Conservation (phyloP, 2,888 invertebrate genomes). For the Pristionchus entomophagus region DNA sequence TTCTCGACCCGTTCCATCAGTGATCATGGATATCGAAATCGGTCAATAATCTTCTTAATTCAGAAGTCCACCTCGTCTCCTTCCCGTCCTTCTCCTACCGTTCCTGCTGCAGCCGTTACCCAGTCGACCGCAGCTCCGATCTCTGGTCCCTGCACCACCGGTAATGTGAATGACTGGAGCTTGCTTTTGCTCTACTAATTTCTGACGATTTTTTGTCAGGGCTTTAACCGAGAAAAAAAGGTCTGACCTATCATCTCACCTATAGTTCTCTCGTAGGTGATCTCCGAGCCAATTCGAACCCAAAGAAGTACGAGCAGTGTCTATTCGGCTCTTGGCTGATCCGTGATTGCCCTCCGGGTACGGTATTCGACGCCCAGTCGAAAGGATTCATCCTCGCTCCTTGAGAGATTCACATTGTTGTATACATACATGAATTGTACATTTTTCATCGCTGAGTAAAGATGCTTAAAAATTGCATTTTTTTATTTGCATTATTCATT, state of each 20-base stretch:
- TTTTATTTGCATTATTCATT: too few relatives aligned
- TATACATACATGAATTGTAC: too few relatives aligned
- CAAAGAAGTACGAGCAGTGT: slow-evolving; percentile 43
- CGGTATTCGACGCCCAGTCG: neutral
- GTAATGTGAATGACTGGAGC: neutral
- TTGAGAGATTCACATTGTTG: too few relatives aligned
- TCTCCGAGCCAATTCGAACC: slow-evolving; percentile 6
- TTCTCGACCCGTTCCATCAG: neutral
- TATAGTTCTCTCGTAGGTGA: slow-evolving; percentile 13
- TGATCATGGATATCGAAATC: too few relatives aligned
- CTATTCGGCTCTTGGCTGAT: slow-evolving; percentile 34
- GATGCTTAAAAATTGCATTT: too few relatives aligned
- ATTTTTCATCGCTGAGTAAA: too few relatives aligned
- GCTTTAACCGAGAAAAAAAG: too few relatives aligned
- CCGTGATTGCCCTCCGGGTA: slow-evolving; percentile 24
- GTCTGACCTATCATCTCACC: neutral
- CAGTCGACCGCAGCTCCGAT: neutral
- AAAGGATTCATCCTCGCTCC: neutral
- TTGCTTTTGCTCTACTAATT: neutral
- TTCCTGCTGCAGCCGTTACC: neutral
- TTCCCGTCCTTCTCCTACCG: neutral
- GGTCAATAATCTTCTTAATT: neutral
- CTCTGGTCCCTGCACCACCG: neutral
- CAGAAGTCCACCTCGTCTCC: neutral
- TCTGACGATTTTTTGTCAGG: too few relatives aligned